Percentiles rank a stretch among this genome's conserved stretches.
Conservation (phyloP, 2,888 invertebrate genomes). For the Poecilus cupreus region DNA sequence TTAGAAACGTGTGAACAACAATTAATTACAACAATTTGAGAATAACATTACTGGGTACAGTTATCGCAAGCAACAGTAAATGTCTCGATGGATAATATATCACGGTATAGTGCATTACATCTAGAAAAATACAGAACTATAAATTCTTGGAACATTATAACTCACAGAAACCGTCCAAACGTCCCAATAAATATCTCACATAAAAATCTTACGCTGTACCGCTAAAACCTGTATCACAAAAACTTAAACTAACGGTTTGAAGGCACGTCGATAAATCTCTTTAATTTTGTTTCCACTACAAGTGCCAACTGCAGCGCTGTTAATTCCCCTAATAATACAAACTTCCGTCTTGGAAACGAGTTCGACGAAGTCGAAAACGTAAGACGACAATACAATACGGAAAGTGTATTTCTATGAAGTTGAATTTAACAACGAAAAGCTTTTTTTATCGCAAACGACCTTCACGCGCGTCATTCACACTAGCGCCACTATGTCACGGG, state of each 20-base stretch:
- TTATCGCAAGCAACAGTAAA: neutral
- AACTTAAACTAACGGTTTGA: neutral
- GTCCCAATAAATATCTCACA: neutral
- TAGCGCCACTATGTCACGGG: conserved; percentile 22
- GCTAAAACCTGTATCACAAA: neutral
- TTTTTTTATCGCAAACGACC: conserved; percentile 23
- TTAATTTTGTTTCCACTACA: conserved; percentile 37
- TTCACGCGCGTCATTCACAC: conserved; percentile 1
- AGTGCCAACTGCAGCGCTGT: conserved; percentile 21
- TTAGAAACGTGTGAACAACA: no score
- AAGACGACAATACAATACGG: neutral
- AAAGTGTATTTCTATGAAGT: neutral
- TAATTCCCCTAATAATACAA: conserved; percentile 26
- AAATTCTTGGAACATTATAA: neutral
- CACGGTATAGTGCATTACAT: neutral
- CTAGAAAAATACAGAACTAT: neutral
- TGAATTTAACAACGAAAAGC: neutral
- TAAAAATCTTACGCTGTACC: neutral
- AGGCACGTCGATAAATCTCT: conserved; percentile 1
- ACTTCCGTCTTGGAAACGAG: neutral
- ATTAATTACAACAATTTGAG: no score
- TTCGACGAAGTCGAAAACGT: neutral
- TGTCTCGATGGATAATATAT: neutral
- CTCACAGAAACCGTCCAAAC: neutral
- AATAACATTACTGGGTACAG: neutral